Conservation (phyloP, 2,113 vertebrate species). For the Pseudopipra pipra region DNA sequence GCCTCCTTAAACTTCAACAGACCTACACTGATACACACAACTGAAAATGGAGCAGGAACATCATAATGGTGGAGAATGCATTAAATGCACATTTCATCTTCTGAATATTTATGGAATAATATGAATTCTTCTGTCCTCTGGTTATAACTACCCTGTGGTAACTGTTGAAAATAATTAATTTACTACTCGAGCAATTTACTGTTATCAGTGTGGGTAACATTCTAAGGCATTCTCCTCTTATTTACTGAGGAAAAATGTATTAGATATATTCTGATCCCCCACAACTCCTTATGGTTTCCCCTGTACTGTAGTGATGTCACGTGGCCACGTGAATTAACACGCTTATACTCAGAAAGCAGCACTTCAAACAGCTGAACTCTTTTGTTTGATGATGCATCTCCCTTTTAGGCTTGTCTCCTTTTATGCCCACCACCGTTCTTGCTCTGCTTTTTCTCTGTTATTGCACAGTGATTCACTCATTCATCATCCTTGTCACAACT, state of each 20-base stretch:
- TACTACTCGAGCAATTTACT: background rate
- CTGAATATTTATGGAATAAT: background rate
- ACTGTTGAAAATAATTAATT: background rate
- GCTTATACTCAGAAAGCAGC: background rate
- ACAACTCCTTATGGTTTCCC: fast-evolving
- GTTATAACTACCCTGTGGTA: background rate
- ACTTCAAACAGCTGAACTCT: background rate
- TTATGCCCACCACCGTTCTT: background rate
- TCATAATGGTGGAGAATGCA: background rate
- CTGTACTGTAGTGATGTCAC: background rate
- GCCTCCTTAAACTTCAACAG: background rate
- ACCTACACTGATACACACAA: background rate
- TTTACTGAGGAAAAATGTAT: background rate
- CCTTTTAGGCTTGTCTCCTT: background rate
- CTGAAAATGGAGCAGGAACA: background rate
- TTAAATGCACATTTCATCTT: background rate
- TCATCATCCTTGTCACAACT: background rate
- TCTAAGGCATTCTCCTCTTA: background rate
- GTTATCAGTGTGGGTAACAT: background rate
- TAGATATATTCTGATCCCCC: background rate
- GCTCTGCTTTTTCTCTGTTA: background rate
- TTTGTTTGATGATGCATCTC: background rate
- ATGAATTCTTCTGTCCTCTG: background rate
- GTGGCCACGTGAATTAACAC: background rate
- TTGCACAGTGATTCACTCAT: background rate